phyloP scores from a whole-genome alignment of 1,140 invertebrate species.

The Drosophila takahashii region DNA sequence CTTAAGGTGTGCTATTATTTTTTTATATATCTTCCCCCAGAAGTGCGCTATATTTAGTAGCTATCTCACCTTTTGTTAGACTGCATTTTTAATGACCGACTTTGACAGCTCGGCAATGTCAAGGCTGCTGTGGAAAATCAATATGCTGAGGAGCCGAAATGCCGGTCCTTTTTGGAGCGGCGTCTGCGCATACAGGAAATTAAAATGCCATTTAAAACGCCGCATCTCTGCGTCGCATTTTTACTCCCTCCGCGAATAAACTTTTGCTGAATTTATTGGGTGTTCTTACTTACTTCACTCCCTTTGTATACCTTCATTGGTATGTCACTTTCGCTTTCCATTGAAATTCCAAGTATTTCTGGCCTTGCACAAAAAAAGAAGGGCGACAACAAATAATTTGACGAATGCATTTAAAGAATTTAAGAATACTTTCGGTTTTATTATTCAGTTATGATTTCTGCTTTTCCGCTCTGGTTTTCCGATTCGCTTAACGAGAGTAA shows the following conservation, averaged over 20 bases:
- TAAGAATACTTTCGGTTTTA: constrained; percentile 80
- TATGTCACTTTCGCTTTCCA: not conserved
- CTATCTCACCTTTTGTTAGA: constrained; percentile 33
- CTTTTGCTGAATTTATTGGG: constrained; percentile 27
- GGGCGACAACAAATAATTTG: constrained; percentile 33
- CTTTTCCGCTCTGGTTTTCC: constrained; percentile 33
- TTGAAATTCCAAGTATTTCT: constrained; percentile 11
- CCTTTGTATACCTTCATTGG: not conserved
- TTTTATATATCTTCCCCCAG: constrained; percentile 1
- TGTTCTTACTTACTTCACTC: not conserved
- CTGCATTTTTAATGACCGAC: constrained; percentile 28
- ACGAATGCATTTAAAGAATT: constrained; percentile 71
- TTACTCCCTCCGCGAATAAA: not conserved
- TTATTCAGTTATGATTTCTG: constrained; percentile 68
- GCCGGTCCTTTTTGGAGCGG: constrained; percentile 26
- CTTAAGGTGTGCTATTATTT: constrained; percentile 20
- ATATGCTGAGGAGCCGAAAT: constrained; percentile 29
- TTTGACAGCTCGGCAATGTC: constrained; percentile 45
- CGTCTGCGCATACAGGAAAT: constrained; percentile 54
- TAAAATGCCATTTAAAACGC: constrained; percentile 47
- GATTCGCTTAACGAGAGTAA: constrained; percentile 64
- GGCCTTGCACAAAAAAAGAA: constrained; percentile 13
- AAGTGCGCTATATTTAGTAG: constrained; percentile 45
- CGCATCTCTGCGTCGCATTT: constrained; percentile 6
- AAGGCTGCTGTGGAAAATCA: constrained; percentile 42